Percentiles rank a stretch among this genome's conserved stretches.
Conservation (phyloP, 2,113 vertebrate genomes). For the mouse (Mus musculus) region DNA sequence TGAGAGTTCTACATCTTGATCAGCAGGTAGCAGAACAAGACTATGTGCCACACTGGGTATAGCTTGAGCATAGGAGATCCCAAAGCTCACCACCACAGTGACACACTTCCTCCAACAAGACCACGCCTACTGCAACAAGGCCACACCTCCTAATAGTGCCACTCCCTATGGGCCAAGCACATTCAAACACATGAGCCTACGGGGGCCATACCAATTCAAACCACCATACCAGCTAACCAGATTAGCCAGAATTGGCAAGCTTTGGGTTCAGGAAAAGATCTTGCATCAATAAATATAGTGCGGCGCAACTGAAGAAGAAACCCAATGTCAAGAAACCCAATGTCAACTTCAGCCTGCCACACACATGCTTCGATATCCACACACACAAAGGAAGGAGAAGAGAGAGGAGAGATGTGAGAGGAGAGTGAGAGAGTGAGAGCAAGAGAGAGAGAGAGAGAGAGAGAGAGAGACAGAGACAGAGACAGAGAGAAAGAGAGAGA, state of each 20-base stretch:
- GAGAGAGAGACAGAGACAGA: no score
- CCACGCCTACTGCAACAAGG: not conserved
- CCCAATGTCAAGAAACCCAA: not conserved
- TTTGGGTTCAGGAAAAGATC: not conserved
- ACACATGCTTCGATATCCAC: not conserved
- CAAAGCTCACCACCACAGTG: not conserved
- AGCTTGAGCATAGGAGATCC: not conserved
- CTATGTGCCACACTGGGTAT: not conserved
- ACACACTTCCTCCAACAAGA: not conserved
- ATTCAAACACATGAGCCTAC: not conserved
- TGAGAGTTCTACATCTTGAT: not conserved
- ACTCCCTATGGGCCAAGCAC: not conserved
- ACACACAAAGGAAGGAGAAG: not conserved
- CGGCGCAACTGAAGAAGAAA: not conserved
- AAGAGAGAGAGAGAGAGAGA: not conserved
- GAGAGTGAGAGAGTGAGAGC: not conserved
- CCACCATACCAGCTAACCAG: not conserved
- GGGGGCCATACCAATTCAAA: not conserved
- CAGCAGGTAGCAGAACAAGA: not conserved
- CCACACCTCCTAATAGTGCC: no score
- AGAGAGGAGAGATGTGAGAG: no score
- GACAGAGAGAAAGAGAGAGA: no score
- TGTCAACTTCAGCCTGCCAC: not conserved
- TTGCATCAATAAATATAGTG: not conserved
- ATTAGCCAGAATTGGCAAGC: not conserved